Conservation (phyloP, 92 coral and sea anemone genomes). For the Porites divaricata region DNA sequence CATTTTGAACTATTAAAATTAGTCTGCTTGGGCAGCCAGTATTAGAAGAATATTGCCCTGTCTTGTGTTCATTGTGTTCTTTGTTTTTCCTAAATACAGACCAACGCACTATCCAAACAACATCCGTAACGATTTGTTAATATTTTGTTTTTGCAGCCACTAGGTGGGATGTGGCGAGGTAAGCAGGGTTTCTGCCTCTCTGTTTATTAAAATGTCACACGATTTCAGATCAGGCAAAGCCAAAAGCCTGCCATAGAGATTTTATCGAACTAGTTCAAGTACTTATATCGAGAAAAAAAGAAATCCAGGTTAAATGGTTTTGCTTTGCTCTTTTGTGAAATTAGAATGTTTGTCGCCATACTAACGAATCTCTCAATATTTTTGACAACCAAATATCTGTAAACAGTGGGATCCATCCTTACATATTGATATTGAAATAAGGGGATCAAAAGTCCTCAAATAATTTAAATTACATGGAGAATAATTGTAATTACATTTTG, state of each 20-base stretch:
- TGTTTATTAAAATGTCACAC: background rate
- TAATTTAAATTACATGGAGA: too few relatives aligned
- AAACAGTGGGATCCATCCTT: too few relatives aligned
- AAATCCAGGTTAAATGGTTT: background rate
- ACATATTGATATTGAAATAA: background rate
- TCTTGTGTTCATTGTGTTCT: background rate
- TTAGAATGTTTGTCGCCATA: too few relatives aligned
- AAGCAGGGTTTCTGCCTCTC: background rate
- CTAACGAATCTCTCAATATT: too few relatives aligned
- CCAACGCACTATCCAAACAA: background rate
- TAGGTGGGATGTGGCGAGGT: constrained; percentile 70
- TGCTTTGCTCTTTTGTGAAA: too few relatives aligned
- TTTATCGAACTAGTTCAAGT: background rate
- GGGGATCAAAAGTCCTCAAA: background rate
- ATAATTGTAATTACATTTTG: too few relatives aligned
- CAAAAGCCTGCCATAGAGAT: background rate
- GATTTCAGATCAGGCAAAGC: background rate
- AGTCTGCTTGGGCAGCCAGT: background rate
- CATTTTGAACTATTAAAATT: background rate
- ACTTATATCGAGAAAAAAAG: background rate
- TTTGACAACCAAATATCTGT: too few relatives aligned
- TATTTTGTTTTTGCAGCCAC: constrained; percentile 20
- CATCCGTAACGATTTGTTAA: background rate
- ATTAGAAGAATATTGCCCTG: background rate
- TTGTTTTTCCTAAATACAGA: background rate